Conservation (phyloP, 1,140 invertebrate species). For the Bombus pyrosoma region DNA sequence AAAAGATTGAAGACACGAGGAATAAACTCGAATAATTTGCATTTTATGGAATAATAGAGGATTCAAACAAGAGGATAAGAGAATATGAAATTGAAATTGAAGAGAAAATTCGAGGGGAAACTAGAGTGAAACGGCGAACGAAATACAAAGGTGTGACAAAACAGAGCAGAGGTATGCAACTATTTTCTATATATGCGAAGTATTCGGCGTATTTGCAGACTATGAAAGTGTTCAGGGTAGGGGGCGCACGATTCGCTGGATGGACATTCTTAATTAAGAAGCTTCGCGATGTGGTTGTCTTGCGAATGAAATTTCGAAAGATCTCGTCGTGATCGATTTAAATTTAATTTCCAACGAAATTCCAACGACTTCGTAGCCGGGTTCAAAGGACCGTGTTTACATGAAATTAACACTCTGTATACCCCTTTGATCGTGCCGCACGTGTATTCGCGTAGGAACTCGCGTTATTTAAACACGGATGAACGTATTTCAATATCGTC, state of each 20-base stretch:
- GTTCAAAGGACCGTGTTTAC: conserved; percentile 26
- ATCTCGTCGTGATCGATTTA: background rate
- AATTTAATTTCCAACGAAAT: conserved; percentile 16
- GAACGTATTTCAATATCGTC: conserved; percentile 7
- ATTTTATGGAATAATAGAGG: background rate
- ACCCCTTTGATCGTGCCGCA: background rate
- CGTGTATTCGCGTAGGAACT: background rate
- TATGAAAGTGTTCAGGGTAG: background rate
- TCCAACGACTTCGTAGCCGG: background rate
- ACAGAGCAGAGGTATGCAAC: too few species aligned
- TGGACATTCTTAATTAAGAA: conserved; percentile 30
- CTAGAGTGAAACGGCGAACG: background rate
- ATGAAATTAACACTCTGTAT: conserved; percentile 1
- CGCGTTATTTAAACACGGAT: conserved; percentile 16
- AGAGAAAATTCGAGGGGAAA: background rate
- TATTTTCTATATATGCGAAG: background rate
- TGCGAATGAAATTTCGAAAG: conserved; percentile 25
- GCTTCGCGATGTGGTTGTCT: background rate
- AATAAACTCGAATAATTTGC: conserved; percentile 2
- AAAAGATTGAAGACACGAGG: background rate
- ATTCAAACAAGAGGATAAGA: background rate
- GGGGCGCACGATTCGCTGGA: background rate
- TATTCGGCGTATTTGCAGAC: background rate
- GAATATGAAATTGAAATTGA: background rate
- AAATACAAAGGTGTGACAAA: background rate